These are phyloP conservation scores for Babylonia areolata DNA, from an alignment of 1,140 invertebrate species.

Conservation along the genomic window DNA sequence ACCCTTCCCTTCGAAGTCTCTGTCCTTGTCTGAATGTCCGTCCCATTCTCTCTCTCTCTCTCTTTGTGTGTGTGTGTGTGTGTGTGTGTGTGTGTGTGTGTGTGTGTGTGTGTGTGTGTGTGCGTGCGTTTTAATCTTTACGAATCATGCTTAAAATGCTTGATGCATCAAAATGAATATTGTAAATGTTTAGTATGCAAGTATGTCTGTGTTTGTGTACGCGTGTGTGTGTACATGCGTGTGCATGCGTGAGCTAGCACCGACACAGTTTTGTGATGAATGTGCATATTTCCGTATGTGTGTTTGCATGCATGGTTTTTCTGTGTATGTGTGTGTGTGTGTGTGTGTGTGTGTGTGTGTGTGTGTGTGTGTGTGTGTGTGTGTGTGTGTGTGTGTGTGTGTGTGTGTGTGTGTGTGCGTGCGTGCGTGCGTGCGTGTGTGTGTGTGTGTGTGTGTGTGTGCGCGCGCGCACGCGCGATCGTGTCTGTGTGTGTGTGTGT, in stretches of 20 bases:
- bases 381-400: not conserved
- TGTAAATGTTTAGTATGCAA: too few relatives aligned
- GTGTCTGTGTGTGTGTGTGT: not conserved
- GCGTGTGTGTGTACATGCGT: too few relatives aligned
- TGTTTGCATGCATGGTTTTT: not conserved
- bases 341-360: not conserved
- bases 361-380: not conserved
- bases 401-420: not conserved
- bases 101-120: too few relatives aligned
- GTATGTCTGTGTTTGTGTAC: too few relatives aligned
- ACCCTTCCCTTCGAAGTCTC: not conserved
- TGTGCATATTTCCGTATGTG: too few relatives aligned
- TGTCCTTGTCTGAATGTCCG: not conserved
- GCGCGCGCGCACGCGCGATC: not conserved
- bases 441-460: conserved; percentile 14
- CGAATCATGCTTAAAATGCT: too few relatives aligned
- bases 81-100: not conserved
- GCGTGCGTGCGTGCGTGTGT: not conserved
- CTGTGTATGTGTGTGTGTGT: not conserved
- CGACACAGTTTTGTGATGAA: too few relatives aligned
- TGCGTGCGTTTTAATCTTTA: too few relatives aligned
- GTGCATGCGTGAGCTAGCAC: too few relatives aligned
- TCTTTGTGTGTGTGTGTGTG: not conserved
- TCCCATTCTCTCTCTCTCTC: not conserved
- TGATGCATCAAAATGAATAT: too few relatives aligned